phyloP scores from a whole-genome alignment of 2,113 vertebrate genomes.

The Seriola aureovittata region DNA sequence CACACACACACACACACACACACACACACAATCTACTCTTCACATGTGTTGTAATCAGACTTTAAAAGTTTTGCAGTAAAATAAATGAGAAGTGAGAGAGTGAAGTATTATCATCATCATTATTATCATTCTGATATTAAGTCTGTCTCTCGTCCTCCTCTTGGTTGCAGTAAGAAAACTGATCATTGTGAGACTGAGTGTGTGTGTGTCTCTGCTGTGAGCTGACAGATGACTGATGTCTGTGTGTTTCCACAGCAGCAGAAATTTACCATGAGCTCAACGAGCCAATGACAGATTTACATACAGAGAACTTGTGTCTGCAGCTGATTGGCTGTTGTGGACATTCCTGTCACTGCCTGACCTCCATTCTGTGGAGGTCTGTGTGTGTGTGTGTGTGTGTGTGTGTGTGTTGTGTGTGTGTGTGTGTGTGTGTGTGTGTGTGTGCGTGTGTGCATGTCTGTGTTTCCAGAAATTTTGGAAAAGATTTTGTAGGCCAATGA shows the following conservation, averaged over 20 bases:
- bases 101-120: no score
- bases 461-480: background rate
- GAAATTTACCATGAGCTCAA: conserved; percentile 32
- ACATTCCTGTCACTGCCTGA: background rate
- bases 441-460: background rate
- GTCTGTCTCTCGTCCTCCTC: no score
- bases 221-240: conserved; percentile 5
- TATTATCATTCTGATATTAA: no score
- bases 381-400: background rate
- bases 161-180: background rate
- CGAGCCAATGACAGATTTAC: conserved; percentile 41
- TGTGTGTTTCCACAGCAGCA: background rate
- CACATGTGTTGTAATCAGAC: background rate
- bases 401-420: background rate
- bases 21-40: background rate
- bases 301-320: conserved; percentile 33
- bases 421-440: background rate
- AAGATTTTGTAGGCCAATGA: background rate
- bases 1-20: conserved; percentile 14
- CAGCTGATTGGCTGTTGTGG: conserved; percentile 30
- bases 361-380: background rate
- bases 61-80: background rate
- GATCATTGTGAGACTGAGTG: no score
- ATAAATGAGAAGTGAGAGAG: no score
- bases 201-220: background rate